Base-by-base conservation (phyloP, 1,140 invertebrate species). In the Drosophila miranda region DNA sequence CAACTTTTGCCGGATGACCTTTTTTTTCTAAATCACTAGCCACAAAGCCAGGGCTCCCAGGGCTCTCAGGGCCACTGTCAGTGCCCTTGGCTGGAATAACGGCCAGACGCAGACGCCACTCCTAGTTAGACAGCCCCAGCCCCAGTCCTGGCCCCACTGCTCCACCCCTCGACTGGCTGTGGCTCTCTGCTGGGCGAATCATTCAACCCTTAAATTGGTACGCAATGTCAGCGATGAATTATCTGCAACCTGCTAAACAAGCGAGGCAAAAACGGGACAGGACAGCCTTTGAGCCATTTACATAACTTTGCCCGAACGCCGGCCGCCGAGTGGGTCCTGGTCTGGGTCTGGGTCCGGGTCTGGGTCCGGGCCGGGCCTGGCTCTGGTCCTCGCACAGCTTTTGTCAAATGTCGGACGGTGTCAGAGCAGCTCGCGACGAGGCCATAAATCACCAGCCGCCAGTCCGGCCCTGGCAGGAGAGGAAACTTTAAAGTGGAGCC, bases 191-290 rank as follows among this genome's bases (percentile, higher is more conserved):
- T 70, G 63, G 53, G 82, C 59, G 63, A 87, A 87, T 87, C 82
- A 87, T 87, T 87, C 82, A 87, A 87, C 82, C 82, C 82, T 87
- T 87, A 87, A 87, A 87, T 87, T 87, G 82, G 78, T 87, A 88
- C 82, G 83, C 82, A 87, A 88, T 82, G 83, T 87, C 83, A 87
- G 83, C 82, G 83, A 88, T 87, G 82, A 87, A 87, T 87, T 87
- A 87, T 87, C 82, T 87, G 75, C 82, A 86, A 86, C 82, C 82
- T 86, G 82, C 82, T 87, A 87, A 87, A 81, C 82, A 87, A 81
- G 60, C 73, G 44, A 64, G 52, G 53, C 63, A 64, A 53, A 59
- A 44, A 74, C 66, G 54, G 61, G 50, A 38, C 34, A 38, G 34
- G 34, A 38, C 34, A 38, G 77, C 77, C 77, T 75, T 80, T 71